Conservation (phyloP, 1,140 invertebrate species). For the Ips typographus region DNA sequence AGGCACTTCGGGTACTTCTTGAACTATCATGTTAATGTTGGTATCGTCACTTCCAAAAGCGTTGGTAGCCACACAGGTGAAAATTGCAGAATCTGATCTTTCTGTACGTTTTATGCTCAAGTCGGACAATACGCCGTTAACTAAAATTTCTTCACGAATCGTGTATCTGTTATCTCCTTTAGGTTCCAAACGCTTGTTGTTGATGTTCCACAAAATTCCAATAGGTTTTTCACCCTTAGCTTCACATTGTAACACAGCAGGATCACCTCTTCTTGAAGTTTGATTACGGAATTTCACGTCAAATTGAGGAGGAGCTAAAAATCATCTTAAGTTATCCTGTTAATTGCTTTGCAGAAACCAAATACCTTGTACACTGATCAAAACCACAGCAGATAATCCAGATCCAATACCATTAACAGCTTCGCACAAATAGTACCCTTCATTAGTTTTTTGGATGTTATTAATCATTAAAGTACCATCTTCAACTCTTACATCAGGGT, state of each 20-base stretch:
- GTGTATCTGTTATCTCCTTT: slow-evolving; percentile 87
- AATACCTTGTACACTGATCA: slow-evolving; percentile 88
- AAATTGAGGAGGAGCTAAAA: slow-evolving; percentile 87
- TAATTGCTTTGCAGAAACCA: not conserved
- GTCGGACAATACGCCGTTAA: slow-evolving; percentile 81
- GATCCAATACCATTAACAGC: slow-evolving; percentile 94
- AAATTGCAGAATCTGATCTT: slow-evolving; percentile 87
- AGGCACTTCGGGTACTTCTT: slow-evolving; percentile 93
- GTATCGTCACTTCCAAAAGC: slow-evolving; percentile 94
- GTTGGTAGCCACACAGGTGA: slow-evolving; percentile 93
- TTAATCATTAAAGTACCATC: slow-evolving; percentile 87
- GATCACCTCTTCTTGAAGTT: slow-evolving; percentile 85
- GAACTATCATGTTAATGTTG: slow-evolving; percentile 93
- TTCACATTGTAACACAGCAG: slow-evolving; percentile 90
- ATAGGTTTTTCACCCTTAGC: slow-evolving; percentile 97
- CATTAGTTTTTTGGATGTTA: slow-evolving; percentile 88
- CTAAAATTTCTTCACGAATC: slow-evolving; percentile 85
- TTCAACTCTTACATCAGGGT: slow-evolving; percentile 85
- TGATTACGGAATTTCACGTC: slow-evolving; percentile 89
- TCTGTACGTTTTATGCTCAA: slow-evolving; percentile 88
- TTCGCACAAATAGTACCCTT: slow-evolving; percentile 94
- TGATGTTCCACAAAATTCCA: slow-evolving; percentile 94
- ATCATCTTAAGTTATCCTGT: not conserved
- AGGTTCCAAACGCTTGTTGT: slow-evolving; percentile 86
- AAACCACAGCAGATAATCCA: slow-evolving; percentile 88